These are phyloP conservation scores for Heterotis niloticus DNA, from an alignment of 2,113 vertebrate genomes.

Conservation along the genomic window DNA sequence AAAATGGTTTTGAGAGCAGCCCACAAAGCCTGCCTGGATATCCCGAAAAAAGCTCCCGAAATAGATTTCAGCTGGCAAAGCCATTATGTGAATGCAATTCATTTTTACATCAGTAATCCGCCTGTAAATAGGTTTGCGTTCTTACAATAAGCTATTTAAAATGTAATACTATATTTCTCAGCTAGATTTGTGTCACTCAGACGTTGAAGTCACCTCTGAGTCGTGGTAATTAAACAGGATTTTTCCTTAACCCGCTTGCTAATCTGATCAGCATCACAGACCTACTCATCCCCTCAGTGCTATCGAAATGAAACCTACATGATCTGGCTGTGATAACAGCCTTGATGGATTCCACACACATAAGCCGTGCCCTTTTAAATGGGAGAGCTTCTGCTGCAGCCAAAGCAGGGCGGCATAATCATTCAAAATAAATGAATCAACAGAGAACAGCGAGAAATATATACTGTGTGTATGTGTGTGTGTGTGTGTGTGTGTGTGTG, in stretches of 20 bases:
- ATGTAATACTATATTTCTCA: constrained; percentile 43
- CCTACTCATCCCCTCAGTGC: constrained; percentile 25
- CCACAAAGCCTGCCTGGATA: neutral
- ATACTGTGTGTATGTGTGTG: too few species aligned
- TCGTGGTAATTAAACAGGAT: constrained; percentile 30
- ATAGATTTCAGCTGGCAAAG: neutral
- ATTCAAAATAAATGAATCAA: too few species aligned
- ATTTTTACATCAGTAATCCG: constrained; percentile 38
- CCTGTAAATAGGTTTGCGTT: constrained; percentile 31
- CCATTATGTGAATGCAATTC: constrained; percentile 28
- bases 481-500: too few species aligned
- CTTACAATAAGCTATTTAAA: constrained; percentile 43
- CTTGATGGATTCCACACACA: neutral
- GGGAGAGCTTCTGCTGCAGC: too few species aligned
- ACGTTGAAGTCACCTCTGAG: constrained; percentile 9
- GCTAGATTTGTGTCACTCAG: constrained; percentile 41
- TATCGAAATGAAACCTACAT: neutral
- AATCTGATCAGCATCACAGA: constrained; percentile 40
- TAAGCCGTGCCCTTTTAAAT: neutral
- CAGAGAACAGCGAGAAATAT: too few species aligned
- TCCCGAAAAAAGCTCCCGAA: neutral
- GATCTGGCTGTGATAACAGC: neutral
- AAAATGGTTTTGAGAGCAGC: too few species aligned
- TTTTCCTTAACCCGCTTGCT: constrained; percentile 21
- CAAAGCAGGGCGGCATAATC: too few species aligned